phyloP scores from a whole-genome alignment of 2,797 vertebrate species.

The Heliangelus exortis region DNA sequence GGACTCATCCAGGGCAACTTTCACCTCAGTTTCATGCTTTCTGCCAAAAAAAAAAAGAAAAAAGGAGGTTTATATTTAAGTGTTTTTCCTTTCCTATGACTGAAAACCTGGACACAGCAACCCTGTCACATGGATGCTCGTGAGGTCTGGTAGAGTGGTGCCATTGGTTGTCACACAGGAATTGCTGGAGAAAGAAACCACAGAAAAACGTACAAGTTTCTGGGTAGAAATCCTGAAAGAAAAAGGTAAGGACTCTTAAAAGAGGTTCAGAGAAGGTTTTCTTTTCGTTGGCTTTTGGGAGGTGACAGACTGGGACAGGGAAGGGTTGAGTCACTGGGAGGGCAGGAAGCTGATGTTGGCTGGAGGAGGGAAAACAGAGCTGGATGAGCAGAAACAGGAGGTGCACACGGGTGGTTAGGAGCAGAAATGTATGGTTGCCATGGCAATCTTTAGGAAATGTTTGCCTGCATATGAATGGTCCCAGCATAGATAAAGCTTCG shows the following conservation, averaged over 20 bases:
- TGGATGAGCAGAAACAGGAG: neutral
- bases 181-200: neutral
- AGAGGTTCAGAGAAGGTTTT: neutral
- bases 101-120: neutral
- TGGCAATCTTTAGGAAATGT: neutral
- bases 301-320: conserved; percentile 15
- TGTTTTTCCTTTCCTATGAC: neutral
- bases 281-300: neutral
- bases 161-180: accelerated
- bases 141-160: neutral
- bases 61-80: neutral
- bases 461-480: neutral
- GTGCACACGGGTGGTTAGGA: neutral
- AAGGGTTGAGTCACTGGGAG: neutral
- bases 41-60: neutral
- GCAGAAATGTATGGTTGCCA: neutral
- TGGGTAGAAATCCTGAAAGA: neutral
- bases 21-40: neutral
- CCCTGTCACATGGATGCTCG: neutral
- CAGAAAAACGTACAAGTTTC: neutral
- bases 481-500: neutral
- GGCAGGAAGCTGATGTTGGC: neutral
- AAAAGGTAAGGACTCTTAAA: neutral
- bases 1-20: neutral
- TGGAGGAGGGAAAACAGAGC: neutral